Conservation (phyloP, 1,140 invertebrate species). For the Gonioctena quinquepunctata region DNA sequence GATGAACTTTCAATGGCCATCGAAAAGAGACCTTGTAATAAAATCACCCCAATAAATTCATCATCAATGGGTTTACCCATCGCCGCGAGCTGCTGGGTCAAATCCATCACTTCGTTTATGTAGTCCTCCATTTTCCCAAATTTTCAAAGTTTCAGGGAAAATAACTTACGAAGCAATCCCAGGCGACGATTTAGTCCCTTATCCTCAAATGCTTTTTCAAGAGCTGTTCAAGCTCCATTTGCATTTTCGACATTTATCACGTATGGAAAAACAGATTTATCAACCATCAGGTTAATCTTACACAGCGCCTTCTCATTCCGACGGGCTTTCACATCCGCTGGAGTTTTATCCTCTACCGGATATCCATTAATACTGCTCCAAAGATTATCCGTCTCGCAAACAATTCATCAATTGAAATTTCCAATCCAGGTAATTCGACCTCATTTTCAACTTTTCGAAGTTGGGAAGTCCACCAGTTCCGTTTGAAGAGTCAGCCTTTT, state of each 20-base stretch:
- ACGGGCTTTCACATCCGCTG: background rate
- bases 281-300: background rate
- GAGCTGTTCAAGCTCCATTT: background rate
- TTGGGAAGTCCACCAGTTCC: background rate
- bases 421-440: constrained; percentile 22
- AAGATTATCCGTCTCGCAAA: constrained; percentile 13
- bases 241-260: background rate
- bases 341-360: background rate
- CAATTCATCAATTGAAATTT: constrained; percentile 19
- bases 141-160: constrained; percentile 5
- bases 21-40: constrained; percentile 30
- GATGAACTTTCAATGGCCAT: constrained; percentile 51
- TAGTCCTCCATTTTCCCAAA: background rate
- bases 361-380: constrained; percentile 20
- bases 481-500: background rate
- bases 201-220: constrained; percentile 29
- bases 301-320: constrained; percentile 1
- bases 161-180: constrained; percentile 10
- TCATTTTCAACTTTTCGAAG: constrained; percentile 18
- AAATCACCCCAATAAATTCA: constrained; percentile 38
- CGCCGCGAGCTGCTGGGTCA: constrained; percentile 21
- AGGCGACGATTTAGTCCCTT: constrained; percentile 10
- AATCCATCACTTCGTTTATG: constrained; percentile 17
- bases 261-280: constrained; percentile 17
- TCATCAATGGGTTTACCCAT: constrained; percentile 41